Evolutionary conservation across 1,140 invertebrate species (phyloP).

Genomic region (Pollicipes pollicipes): DNA sequence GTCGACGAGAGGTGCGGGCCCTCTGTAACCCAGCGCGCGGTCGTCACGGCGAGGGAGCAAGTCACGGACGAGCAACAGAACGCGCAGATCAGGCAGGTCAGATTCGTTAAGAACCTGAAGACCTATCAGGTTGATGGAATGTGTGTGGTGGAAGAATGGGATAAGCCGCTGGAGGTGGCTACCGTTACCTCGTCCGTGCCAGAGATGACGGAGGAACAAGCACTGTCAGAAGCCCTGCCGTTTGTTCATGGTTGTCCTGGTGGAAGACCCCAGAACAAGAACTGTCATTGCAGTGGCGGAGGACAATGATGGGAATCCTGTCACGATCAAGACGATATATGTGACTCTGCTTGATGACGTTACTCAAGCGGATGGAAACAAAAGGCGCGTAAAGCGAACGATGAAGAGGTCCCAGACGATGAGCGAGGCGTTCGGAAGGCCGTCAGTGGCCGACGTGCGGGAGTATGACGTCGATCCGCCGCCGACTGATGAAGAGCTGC

Average conservation of each 20-base stretch:
- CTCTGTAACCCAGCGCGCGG: not conserved
- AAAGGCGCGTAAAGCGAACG: not conserved
- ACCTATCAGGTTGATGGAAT: too few relatives aligned
- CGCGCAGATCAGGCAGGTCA: not conserved
- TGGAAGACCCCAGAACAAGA: not conserved
- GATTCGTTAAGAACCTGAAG: not conserved
- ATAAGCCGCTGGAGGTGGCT: not conserved
- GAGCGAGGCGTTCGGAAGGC: not conserved
- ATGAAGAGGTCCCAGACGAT: not conserved
- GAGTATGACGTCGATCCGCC: not conserved
- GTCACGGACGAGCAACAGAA: not conserved
- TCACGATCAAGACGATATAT: not conserved
- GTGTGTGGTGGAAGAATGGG: not conserved
- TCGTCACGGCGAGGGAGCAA: not conserved
- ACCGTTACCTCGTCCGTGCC: not conserved
- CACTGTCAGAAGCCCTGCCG: not conserved
- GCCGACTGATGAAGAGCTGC: not conserved
- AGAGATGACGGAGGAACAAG: not conserved
- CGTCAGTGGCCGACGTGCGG: not conserved
- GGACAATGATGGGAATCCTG: not conserved
- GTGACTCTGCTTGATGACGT: not conserved
- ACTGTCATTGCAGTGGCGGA: not conserved
- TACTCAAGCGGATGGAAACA: not conserved
- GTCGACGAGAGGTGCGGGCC: not conserved
- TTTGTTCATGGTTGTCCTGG: not conserved